Base-by-base conservation (phyloP, 2,888 invertebrate genomes). In the Malthinus flaveolus region DNA sequence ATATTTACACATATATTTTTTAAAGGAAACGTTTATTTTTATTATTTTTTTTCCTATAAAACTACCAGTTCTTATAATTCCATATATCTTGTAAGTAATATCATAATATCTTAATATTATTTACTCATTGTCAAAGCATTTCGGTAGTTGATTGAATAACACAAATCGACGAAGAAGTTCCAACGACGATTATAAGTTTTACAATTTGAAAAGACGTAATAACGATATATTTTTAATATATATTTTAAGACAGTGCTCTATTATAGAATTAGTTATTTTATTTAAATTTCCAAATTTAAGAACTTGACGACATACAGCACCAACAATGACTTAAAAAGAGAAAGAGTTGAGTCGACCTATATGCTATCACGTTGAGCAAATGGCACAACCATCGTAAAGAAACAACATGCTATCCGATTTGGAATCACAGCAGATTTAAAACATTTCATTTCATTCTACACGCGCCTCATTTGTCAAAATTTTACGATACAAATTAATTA, bases 381-480 rank as follows among this genome's bases (percentile, higher is more conserved):
- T 72, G 70, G 72, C 75, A 76, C 76, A 76, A 76, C 76, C 75
- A 74, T 74, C 68, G 71, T 71, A 73, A 69, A 70, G 70, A 72
- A 69, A 73, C 64, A 69, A 66, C 64, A 69, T 70, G 68, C 69
- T 70, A 70, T 71, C 71, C 71, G 66, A 71, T 62, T 70, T 68
- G 71, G 66, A 73, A 73, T 73, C 74, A 74, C 72, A 73, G 73
- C 67, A 70, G 69, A 69, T 69, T 65, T 66, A 66, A 66, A 66
- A 67, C 61, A 61, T 65, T 62, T 49, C 56, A 63, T 51, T 46
- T 59, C 49, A 56, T 33, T 59, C 55, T 49, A 49, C 49, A 59
- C 15, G 12, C 12, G 12, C 32, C 10, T 46, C 32, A 31, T 32
- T 50, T 39, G 33, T 55, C 32, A 54, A 46, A 53, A 54, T 47